Percentiles rank a stretch among this genome's conserved stretches.
These are phyloP conservation scores for Digitonthophagus gazella DNA, from an alignment of 2,888 invertebrate genomes.

Conservation along the genomic window DNA sequence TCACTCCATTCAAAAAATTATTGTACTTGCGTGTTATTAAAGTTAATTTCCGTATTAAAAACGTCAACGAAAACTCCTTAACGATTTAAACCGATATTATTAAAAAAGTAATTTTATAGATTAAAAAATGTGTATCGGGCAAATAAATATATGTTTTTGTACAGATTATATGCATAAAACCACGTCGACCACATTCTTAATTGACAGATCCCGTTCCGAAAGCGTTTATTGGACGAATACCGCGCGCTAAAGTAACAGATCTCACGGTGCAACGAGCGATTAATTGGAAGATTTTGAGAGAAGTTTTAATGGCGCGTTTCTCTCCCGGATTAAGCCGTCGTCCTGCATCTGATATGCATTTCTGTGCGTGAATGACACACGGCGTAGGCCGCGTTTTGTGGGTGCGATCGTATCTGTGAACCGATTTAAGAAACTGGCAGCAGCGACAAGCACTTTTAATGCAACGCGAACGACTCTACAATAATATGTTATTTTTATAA, in stretches of 20 bases:
- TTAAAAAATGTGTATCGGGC: not conserved
- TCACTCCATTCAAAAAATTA: too few relatives aligned
- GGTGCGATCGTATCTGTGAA: not conserved
- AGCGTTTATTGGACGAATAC: not conserved
- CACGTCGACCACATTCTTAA: too few relatives aligned
- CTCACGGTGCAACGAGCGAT: not conserved
- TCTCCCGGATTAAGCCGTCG: not conserved
- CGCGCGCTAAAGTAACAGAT: not conserved
- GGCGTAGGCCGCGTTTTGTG: not conserved
- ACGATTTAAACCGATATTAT: not conserved
- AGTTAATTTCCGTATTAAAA: too few relatives aligned
- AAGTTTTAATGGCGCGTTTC: not conserved
- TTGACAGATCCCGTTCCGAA: not conserved
- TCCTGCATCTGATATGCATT: not conserved
- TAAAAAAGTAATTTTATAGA: not conserved
- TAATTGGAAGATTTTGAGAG: not conserved
- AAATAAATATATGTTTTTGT: not conserved
- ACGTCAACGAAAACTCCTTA: not conserved
- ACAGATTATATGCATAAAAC: not conserved
- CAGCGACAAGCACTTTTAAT: not conserved
- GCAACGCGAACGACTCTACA: not conserved
- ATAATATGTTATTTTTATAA: not conserved
- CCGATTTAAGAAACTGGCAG: not conserved
- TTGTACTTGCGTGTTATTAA: too few relatives aligned
- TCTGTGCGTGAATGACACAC: not conserved